phyloP scores from a whole-genome alignment of 1,140 invertebrate species.

The Drosophila triauraria region DNA sequence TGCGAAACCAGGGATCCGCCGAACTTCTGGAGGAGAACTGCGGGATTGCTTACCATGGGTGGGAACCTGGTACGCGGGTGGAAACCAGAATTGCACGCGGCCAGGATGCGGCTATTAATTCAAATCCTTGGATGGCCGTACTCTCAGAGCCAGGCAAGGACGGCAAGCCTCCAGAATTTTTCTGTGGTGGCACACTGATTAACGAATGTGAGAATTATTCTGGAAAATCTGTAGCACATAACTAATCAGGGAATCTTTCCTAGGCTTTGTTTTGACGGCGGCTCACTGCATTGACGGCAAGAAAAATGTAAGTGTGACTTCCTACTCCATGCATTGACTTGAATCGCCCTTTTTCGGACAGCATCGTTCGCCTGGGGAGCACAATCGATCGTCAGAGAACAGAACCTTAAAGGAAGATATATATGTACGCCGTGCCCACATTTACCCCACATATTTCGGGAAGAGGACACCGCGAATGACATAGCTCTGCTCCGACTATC shows the following conservation, averaged over 20 bases:
- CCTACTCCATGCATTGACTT: not conserved
- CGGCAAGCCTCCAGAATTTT: not conserved
- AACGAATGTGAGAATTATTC: not conserved
- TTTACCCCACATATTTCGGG: not conserved
- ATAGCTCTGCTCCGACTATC: slow-evolving; percentile 10
- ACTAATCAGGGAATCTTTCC: not conserved
- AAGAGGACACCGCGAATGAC: not conserved
- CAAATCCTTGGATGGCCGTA: slow-evolving; percentile 9
- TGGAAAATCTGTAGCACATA: not conserved
- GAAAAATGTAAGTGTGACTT: slow-evolving; percentile 5
- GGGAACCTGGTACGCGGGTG: no score
- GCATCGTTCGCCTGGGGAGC: not conserved
- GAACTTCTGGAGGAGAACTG: slow-evolving; percentile 4
- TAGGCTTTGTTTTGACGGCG: slow-evolving; percentile 23
- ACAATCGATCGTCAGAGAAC: not conserved
- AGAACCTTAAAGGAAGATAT: not conserved
- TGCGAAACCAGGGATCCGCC: not conserved
- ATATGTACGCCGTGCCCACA: not conserved
- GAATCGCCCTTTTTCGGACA: not conserved
- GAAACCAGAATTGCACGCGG: not conserved
- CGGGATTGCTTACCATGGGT: not conserved
- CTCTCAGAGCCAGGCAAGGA: not conserved
- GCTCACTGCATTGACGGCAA: not conserved
- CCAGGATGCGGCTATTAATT: not conserved
- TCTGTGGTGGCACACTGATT: slow-evolving; percentile 11